Evolutionary conservation across 2,113 vertebrate species (phyloP).

Genomic region (Poeciliopsis occidentalis): DNA sequence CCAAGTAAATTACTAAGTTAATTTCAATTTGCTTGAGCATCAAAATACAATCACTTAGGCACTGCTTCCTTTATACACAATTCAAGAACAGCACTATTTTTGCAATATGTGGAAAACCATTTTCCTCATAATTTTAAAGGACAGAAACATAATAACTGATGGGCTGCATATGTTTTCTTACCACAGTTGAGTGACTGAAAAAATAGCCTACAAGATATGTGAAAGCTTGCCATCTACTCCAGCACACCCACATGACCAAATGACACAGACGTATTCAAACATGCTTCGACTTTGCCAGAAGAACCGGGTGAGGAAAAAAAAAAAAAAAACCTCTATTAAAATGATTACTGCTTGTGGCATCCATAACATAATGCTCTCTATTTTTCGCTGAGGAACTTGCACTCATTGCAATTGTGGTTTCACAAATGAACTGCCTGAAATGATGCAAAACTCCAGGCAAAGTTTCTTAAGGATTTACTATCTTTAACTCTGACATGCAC

Average conservation of each 20-base stretch:
- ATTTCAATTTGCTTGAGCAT: slow-evolving; percentile 13
- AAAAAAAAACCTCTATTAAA: slow-evolving; percentile 35
- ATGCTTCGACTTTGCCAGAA: slow-evolving; percentile 49
- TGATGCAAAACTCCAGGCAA: slow-evolving; percentile 25
- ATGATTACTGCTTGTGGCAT: slow-evolving; percentile 47
- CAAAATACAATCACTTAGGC: neutral
- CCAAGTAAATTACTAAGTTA: neutral
- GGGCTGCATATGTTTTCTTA: slow-evolving; percentile 39
- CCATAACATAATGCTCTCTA: slow-evolving; percentile 36
- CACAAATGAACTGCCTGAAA: slow-evolving; percentile 47
- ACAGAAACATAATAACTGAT: slow-evolving; percentile 22
- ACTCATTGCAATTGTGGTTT: slow-evolving; percentile 47
- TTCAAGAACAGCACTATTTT: slow-evolving; percentile 9
- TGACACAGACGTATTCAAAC: slow-evolving; percentile 50
- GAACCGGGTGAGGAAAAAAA: slow-evolving; percentile 55
- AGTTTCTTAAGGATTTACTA: slow-evolving; percentile 7
- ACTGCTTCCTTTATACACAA: slow-evolving; percentile 27
- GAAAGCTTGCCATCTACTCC: slow-evolving; percentile 41
- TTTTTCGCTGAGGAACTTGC: slow-evolving; percentile 35
- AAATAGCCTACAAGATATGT: slow-evolving; percentile 47
- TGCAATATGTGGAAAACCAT: neutral
- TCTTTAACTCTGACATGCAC: neutral
- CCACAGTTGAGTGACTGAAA: slow-evolving; percentile 51
- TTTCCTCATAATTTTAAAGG: slow-evolving; percentile 18
- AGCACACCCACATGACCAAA: slow-evolving; percentile 62